Evolutionary conservation across 1,140 invertebrate genomes (phyloP), one percentile per base, ranked within the genome.

Genomic region (Diabrotica virgifera): DNA sequence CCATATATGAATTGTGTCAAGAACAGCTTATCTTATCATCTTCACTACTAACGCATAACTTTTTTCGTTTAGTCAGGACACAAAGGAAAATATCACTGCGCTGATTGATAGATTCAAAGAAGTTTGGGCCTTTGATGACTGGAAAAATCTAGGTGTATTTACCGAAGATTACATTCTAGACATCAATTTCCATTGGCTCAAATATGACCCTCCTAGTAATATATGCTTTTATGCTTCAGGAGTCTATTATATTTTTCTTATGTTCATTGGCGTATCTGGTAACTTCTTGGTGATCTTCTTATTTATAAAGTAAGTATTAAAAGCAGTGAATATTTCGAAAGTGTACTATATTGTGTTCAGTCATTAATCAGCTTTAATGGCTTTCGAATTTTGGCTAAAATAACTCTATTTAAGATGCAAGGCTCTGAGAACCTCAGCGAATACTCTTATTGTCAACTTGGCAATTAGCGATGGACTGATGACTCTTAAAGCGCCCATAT

Each of bases 401-500:
- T 53, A 36, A 56, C 14, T 40, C 52, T 10, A 72, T 80, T 80
- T 74, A 79, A 91, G 90, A 72, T 89, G 87, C 65, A 85, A 86
- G 70, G 83, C 84, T 0, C 79, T 93, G 46, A 81, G 89, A 46
- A 92, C 90, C 5, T 86, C 90, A 9, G 88, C 90, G 2, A 92
- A 92, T 72, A 88, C 89, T 69, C 79, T 93, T 12, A 85, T 93
- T 11, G 82, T 90, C 52, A 92, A 92, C 77, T 82, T 93, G 68
- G 90, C 90, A 10, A 77, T 91, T 12, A 90, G 89, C 72, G 91
- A 93, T 79, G 84, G 88, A 62, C 68, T 89, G 37, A 89, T 90
- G 84, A 81, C 89, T 52, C 74, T 82, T 10, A 88, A 90, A 77
- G 86, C 85, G 60, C 89, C 89, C 0, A 80, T 91, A 56, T 89